phyloP scores from a whole-genome alignment of 2,797 vertebrate genomes.

The Mus caroli region DNA sequence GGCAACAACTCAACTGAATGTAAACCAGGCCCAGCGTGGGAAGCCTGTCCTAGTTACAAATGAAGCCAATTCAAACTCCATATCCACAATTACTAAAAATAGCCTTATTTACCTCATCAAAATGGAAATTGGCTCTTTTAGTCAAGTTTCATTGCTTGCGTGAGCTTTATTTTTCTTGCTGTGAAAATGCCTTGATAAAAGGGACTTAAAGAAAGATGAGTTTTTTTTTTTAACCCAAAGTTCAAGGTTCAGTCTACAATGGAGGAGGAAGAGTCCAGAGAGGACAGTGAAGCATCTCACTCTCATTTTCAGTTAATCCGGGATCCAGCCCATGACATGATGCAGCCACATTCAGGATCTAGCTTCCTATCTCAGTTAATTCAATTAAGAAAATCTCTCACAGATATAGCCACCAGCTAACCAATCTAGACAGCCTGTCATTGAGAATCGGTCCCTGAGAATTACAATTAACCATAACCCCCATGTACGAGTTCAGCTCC shows the following conservation, averaged over 20 bases:
- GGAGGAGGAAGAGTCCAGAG: not conserved
- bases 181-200: not conserved
- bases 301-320: not conserved
- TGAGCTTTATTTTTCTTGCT: not conserved
- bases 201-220: not conserved
- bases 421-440: not conserved
- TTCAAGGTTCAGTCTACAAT: not conserved
- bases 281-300: not conserved
- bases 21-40: not conserved
- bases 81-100: not conserved
- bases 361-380: not conserved
- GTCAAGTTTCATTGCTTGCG: not conserved
- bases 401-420: not conserved
- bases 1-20: not conserved
- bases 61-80: not conserved
- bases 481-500: not conserved
- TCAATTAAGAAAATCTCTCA: not conserved
- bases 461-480: not conserved
- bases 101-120: not conserved
- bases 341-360: not conserved
- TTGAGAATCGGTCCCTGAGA: not conserved
- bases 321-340: not conserved
- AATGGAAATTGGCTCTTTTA: conserved; percentile 25
- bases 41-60: not conserved
- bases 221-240: not conserved